Base-by-base conservation (phyloP, 2,113 vertebrate genomes). In the Pluvianellus socialis region DNA sequence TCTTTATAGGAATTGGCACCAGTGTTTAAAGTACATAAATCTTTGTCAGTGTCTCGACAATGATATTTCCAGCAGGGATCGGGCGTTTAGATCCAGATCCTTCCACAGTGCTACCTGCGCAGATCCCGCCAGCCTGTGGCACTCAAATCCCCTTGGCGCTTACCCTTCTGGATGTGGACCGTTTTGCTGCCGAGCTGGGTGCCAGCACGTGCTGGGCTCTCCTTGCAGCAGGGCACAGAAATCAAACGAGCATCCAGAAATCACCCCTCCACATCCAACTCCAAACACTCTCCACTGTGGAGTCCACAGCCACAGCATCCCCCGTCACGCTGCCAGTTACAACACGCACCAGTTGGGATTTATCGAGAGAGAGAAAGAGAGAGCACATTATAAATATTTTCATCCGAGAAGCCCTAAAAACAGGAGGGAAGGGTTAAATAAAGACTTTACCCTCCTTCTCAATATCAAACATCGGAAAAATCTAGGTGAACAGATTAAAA, bases 281-380 rank as follows among this genome's bases (percentile, higher is more conserved):
- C 61, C 74, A 75, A 75, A 59, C 14, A 6, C 6, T 26, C 67
- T 38, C 49, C 5, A 1, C 49, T 11, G 27, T 2, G 3, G 45
- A 65, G 38, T 35, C 11, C 30, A 5, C 62, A 44, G 67, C 35
- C 26, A 2, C 28, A 10, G 9, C 24, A 56, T 32, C 24, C 59
- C 40, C 12, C 65, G 4, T 10, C 22, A 5, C 1, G 0, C 35
- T 35, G 58, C 74, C 58, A n/a, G 19, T 28, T 10, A n/a, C 1
- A 1, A 52, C 30, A 23, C 1, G 30, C 35, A 22, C 19, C 81
- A 5, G 2, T 14, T 56, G 40, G 42, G 47, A 70, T 47, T 38
- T 11, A 35, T 4, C 81, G 58, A 1, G 0, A 65, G 70, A 33
- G 4, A 67, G 58, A 1, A 0, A 65, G 70, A 33, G 4, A 67